A percentile compares a stretch with the other conserved stretches of the same genome.
These are phyloP conservation scores for Phrynocephalus forsythii DNA, from an alignment of 2,797 vertebrate species.

Conservation along the genomic window DNA sequence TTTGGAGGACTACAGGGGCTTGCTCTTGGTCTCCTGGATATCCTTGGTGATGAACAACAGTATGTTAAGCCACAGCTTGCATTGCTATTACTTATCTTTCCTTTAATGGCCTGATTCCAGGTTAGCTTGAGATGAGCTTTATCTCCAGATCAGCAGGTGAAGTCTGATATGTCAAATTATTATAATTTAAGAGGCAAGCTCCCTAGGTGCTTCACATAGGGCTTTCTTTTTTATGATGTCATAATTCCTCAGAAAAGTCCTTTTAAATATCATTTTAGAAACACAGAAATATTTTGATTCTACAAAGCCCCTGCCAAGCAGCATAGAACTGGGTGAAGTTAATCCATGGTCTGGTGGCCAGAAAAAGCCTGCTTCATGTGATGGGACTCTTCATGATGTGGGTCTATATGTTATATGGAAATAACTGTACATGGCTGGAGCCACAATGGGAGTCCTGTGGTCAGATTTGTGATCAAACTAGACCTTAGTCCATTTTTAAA, in stretches of 20 bases:
- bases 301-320: not conserved
- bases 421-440: not conserved
- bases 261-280: not conserved
- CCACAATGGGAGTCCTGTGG: not conserved
- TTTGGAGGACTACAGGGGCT: no score
- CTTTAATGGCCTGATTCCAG: not conserved
- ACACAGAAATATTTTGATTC: not conserved
- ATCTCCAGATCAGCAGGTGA: not conserved
- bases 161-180: not conserved
- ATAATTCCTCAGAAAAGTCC: not conserved
- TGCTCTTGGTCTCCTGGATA: no score
- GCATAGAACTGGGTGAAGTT: not conserved
- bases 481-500: no score
- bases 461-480: not conserved
- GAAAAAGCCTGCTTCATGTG: not conserved
- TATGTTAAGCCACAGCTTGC: no score
- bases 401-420: not conserved
- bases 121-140: not conserved
- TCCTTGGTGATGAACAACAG: not conserved
- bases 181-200: not conserved
- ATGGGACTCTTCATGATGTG: not conserved
- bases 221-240: not conserved
- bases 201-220: not conserved
- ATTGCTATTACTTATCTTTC: not conserved
- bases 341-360: not conserved